A percentile compares a stretch with the other conserved stretches of the same genome.
Conservation (phyloP, 2,113 vertebrate genomes). For the Coptodon bakossiorum region DNA sequence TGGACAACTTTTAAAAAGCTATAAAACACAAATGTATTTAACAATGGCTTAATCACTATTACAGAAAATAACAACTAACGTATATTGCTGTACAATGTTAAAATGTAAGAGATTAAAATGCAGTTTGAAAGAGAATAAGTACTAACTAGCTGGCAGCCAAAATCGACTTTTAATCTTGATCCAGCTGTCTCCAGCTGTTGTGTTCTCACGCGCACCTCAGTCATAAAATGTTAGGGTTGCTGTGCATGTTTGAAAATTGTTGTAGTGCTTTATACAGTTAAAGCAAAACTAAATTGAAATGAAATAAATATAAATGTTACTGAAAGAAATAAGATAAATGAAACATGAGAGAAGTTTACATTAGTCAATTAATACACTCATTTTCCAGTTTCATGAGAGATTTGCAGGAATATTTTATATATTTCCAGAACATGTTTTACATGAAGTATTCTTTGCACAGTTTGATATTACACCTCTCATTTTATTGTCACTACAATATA, state of each 20-base stretch:
- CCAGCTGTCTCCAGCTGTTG: not conserved
- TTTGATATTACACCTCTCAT: not conserved
- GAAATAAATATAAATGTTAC: not conserved
- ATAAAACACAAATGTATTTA: not conserved
- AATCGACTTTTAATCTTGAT: not conserved
- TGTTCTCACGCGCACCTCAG: fast-evolving
- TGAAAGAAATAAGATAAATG: not conserved
- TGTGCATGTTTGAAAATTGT: not conserved
- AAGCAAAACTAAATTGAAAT: not conserved
- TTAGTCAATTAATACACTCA: not conserved
- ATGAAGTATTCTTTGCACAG: not conserved
- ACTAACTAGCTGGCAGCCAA: not conserved
- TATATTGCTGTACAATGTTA: not conserved
- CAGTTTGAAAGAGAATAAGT: not conserved
- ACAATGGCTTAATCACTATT: not conserved
- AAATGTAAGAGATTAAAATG: not conserved
- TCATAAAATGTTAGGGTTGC: not conserved
- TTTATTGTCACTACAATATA: not conserved
- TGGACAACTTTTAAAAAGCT: not conserved
- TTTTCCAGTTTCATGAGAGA: not conserved
- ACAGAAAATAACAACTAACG: fast-evolving
- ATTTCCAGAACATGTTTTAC: not conserved
- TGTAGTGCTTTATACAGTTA: not conserved
- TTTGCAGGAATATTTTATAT: not conserved
- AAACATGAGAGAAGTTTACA: not conserved